Evolutionary conservation across 2,113 vertebrate genomes (phyloP), one percentile per base, ranked within the genome.

Genomic region (Procavia capensis): DNA sequence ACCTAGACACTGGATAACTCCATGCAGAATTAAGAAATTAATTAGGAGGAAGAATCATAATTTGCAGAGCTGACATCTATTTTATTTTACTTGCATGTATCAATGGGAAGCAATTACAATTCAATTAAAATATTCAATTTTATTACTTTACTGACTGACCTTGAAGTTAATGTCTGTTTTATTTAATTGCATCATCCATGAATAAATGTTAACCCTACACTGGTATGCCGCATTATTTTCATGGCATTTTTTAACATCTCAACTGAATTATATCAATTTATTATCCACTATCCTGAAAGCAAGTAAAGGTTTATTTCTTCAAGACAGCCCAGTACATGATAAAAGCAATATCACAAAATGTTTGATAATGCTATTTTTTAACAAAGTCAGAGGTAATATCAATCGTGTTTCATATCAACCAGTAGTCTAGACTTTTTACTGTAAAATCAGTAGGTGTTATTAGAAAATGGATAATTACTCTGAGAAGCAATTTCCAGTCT

Each of bases 101-200:
- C 98, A 98, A 98, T 96, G 98, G 94, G 93, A 98, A 97, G 98
- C 96, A 98, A 98, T 99, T 99, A 99, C 97, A 98, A 98, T 98
- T 98, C 98, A 98, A 99, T 99, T 99, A 99, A 98, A 98, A 98
- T 98, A 98, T 94, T 98, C 97, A 97, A 95, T 98, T 98, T 98
- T 98, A 98, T 98, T 98, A 98, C 98, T 98, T 98, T 98, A 97
- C 98, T 98, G 98, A 97, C 97, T 98, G 98, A 99, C 98, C 98
- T 99, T 99, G 98, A 98, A 98, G 97, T 98, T 99, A 98, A 98
- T 98, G 98, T 87, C 97, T 97, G 85, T 96, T 98, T 98, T 98
- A 98, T 98, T 98, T 98, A 98, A 99, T 98, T 98, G 98, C 95
- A 98, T 98, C 98, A 97, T 98, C 98, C 98, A 98, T 97, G 98